Conservation (phyloP, 1,140 invertebrate genomes). For the Chelonus insularis region DNA sequence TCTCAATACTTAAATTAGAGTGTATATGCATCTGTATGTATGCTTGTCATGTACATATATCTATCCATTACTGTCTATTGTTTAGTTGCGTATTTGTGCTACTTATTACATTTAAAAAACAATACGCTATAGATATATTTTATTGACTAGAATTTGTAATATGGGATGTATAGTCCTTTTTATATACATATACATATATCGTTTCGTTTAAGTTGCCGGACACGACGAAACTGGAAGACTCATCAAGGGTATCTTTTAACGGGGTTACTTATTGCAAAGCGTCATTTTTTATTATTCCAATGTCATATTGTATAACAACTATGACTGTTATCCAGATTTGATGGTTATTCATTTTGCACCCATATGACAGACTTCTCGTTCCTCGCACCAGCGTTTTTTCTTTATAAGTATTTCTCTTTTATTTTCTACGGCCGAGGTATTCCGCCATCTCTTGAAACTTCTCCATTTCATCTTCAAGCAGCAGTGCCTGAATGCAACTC, state of each 20-base stretch:
- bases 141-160: slow-evolving; percentile 59
- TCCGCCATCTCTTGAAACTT: slow-evolving; percentile 66
- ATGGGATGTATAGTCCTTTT: slow-evolving; percentile 53
- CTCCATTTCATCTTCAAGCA: slow-evolving; percentile 64
- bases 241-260: slow-evolving; percentile 10
- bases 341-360: not conserved
- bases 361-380: not conserved
- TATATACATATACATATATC: too few relatives aligned
- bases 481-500: slow-evolving; percentile 65
- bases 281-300: not conserved
- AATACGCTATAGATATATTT: slow-evolving; percentile 52
- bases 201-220: slow-evolving; percentile 42
- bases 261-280: slow-evolving; percentile 16
- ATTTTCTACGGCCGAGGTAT: slow-evolving; percentile 62
- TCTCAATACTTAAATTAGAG: not conserved
- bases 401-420: slow-evolving; percentile 42
- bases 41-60: slow-evolving; percentile 13
- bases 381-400: slow-evolving; percentile 29
- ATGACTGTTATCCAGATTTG: not conserved
- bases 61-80: not conserved
- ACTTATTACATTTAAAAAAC: slow-evolving; percentile 32
- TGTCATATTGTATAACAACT: not conserved
- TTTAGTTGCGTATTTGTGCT: slow-evolving; percentile 12
- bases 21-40: not conserved
- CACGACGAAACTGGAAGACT: slow-evolving; percentile 24